Evolutionary conservation across 2,888 invertebrate species (phyloP), one percentile per base, ranked within the genome.

Genomic region (Metellina segmentata): DNA sequence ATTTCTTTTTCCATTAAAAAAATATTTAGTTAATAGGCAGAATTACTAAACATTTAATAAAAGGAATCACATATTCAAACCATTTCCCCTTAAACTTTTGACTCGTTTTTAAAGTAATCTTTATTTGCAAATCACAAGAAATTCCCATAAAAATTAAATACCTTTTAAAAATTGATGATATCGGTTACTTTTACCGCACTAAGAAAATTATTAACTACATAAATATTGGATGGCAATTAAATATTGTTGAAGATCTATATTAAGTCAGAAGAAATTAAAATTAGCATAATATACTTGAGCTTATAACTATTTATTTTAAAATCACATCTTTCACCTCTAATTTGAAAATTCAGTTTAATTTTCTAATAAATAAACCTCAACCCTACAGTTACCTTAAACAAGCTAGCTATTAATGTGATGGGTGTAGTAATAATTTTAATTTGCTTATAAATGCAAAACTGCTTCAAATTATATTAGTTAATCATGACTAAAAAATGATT

Each of bases 11-110:
- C 72, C 72, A 87, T 52, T 48, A 5, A 70, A 34, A n/a, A 85
- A 78, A 78, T 19, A 34, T 74, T 53, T 82, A 91, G 91, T 91
- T 91, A 83, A 91, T 91, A 91, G 91, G 91, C 91, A 91, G 91
- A 91, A 91, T 82, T 70, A 72, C 13, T 69, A 75, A 75, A 61
- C n/a, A 16, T 16, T 34, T 16, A 34, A 49, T 20, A 53, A 85
- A 13, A 61, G 6, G 9, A 52, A 20, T 9, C 7, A 6, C 8
- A 19, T 79, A n/a, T 77, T 77, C 20, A 7, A 34, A 48, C 34
- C 34, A 7, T 48, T 34, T 74, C 13, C 48, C 74, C 48, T 11
- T 34, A 74, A 61, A 9, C 61, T 34, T n/a, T n/a, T n/a, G n/a
- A n/a, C n/a, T n/a, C n/a, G 34, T 34, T 34, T 34, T 34, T 34